Base-by-base conservation (phyloP, 2,888 invertebrate species). In the Philhelius pedissequus region DNA sequence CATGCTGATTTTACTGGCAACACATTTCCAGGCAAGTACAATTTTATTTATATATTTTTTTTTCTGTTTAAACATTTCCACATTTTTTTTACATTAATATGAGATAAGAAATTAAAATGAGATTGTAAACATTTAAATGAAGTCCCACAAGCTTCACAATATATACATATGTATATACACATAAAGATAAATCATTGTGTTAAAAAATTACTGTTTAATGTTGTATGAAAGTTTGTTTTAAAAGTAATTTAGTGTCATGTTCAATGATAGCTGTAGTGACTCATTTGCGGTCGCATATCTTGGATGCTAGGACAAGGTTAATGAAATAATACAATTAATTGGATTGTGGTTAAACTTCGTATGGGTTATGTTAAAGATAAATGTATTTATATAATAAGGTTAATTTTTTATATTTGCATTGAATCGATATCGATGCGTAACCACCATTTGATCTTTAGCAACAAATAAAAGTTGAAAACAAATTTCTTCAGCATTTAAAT, bases 11-110 rank as follows among this genome's bases (percentile, higher is more conserved):
- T 94, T 88, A 94, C 96, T 86, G 96, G 94, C 90, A 97, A 98
- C 92, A 95, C 96, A 90, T 98, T 98, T 92, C 95, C 96, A 93
- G 97, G 97, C 97, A 86, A 90, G 90, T 89, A 54, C 18, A 13
- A 32, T 45, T 20, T n/a, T 50, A n/a, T 25, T 60, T 6, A 4
- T 32, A 35, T 27, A 15, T 30, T 64, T n/a, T 35, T 13, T 45
- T 30, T 32, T 25, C 27, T 13, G n/a, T 38, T 38, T 20, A 20
- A 20, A 4, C 18, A 22, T 27, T 25, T 52, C 20, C 13, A 45
- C 15, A 64, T 64, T 22, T 25, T 35, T 50, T 25, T 35, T 50
- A 32, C 32, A 50, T 32, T 32, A 8, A 43, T 27, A 13, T 20
- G 22, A 40, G 56, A 66, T 54, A 75, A 56, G 58, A 48, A n/a